Percentiles rank a stretch among this genome's conserved stretches.
Conservation (phyloP, 2,888 invertebrate species). For the Ormyrus rosae region DNA sequence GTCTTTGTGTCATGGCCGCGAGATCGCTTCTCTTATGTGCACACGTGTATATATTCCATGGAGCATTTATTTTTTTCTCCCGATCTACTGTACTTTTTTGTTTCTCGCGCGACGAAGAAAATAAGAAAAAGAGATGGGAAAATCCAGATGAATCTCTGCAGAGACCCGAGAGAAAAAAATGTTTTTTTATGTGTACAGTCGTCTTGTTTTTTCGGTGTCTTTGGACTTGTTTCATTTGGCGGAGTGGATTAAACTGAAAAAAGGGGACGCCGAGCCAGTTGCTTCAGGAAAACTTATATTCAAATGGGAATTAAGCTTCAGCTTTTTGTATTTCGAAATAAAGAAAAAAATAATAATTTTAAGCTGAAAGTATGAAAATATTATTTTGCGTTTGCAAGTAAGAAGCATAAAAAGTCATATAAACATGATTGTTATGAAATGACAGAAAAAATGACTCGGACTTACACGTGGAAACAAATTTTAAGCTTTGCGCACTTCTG, state of each 20-base stretch:
- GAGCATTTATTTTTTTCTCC: constrained; percentile 12
- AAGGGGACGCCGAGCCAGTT: no score
- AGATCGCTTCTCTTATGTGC: not conserved
- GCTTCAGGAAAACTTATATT: no score
- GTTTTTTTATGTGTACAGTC: not conserved
- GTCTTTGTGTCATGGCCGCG: constrained; percentile 45
- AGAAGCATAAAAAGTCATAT: constrained; percentile 10
- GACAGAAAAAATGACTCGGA: constrained; percentile 12
- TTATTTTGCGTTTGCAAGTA: constrained; percentile 21
- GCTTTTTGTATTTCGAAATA: no score
- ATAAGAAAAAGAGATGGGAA: constrained; percentile 5
- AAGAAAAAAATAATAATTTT: no score
- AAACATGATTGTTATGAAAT: constrained; percentile 7
- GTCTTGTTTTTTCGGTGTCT: no score
- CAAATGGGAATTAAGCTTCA: no score
- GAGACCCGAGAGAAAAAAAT: not conserved
- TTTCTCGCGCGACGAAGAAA: constrained; percentile 15
- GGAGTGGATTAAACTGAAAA: no score
- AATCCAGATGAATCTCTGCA: not conserved
- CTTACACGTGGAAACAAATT: constrained; percentile 6
- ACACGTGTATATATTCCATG: not conserved
- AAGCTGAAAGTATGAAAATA: not conserved
- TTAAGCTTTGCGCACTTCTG: not conserved
- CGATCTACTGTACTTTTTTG: not conserved
- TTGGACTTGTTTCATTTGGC: no score